Base-by-base conservation (phyloP, 2,888 invertebrate genomes). In the Eupithecia abbreviata region DNA sequence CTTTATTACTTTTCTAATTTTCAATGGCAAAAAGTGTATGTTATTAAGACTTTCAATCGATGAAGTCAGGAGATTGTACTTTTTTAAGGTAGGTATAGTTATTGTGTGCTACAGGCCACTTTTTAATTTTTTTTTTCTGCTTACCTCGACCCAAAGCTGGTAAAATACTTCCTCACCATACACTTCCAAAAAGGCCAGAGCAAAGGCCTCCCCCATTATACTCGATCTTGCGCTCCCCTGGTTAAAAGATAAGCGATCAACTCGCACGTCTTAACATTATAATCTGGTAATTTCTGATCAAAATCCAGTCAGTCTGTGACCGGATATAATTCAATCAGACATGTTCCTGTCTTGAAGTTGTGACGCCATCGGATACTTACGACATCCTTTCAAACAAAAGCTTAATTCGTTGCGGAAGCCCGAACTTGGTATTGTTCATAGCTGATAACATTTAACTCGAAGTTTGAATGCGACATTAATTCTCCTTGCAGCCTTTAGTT, bases 291-390 rank as follows among this genome's bases (percentile, higher is more conserved):
- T 62, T 12, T 30, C 12, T 30, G 30, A 62, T 62, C 30, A 10
- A 10, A 62, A 18, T 62, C 62, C 62, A 30, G 0, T 30, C 30
- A 62, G 62, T 10, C 18, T 30, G 12, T 62, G 30, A 45, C 82
- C 82, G 84, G 83, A 85, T 84, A 83, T 84, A 85, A 87, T 81
- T n/a, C 62, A 30, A 62, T 76, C 80, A 84, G 81, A 82, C 82
- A 81, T 80, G 81, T 82, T 85, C 83, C 75, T 78, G 74, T 76
- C 70, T 75, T 47, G 49, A 73, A 58, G 51, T 62, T 78, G 74
- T 80, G 71, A 75, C 73, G 72, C 75, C 72, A 78, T 43, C 13
- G 15, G 62, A 68, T 73, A 77, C 77, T 78, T 74, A 72, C 71
- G 72, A 80, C 74, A 78, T 81, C 79, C 80, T 79, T 77, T 74